Percentiles rank a stretch among this genome's conserved stretches.
These are phyloP conservation scores for Drosophila leonis DNA, from an alignment of 2,888 invertebrate genomes.

Conservation along the genomic window DNA sequence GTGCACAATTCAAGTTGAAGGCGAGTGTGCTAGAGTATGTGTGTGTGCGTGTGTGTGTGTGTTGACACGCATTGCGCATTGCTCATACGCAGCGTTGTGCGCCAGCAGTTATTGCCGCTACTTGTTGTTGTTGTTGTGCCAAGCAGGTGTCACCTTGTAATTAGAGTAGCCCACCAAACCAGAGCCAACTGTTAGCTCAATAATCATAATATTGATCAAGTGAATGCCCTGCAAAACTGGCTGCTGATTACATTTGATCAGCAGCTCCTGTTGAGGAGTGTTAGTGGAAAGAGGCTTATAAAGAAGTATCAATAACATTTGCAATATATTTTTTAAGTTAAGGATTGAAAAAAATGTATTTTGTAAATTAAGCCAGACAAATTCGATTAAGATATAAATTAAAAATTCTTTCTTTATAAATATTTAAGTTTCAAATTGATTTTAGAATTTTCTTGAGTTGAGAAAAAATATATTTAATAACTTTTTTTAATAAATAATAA, in stretches of 20 bases:
- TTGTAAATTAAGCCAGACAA: too few species aligned
- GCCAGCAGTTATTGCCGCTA: conserved; percentile 18
- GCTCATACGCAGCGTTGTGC: conserved; percentile 58
- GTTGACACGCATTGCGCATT: conserved; percentile 45
- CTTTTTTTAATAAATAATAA: too few species aligned
- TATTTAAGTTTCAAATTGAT: too few species aligned
- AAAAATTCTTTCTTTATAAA: too few species aligned
- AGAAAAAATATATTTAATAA: too few species aligned
- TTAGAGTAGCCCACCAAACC: conserved; percentile 25
- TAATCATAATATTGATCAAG: conserved; percentile 20
- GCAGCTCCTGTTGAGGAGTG: neutral
- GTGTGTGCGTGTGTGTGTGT: conserved; percentile 7
- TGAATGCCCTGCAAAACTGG: neutral
- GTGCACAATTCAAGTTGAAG: conserved; percentile 62
- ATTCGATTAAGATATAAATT: too few species aligned
- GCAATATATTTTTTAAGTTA: too few species aligned
- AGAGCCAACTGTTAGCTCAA: neutral
- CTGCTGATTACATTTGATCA: neutral
- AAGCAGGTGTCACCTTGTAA: conserved; percentile 44
- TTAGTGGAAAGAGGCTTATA: too few species aligned
- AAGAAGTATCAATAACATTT: too few species aligned
- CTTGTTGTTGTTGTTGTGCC: conserved; percentile 3
- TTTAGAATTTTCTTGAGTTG: too few species aligned
- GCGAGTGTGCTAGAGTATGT: conserved; percentile 12
- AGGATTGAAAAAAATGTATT: too few species aligned